These are phyloP conservation scores for Brotula barbata DNA, from an alignment of 2,797 vertebrate genomes.

Conservation along the genomic window DNA sequence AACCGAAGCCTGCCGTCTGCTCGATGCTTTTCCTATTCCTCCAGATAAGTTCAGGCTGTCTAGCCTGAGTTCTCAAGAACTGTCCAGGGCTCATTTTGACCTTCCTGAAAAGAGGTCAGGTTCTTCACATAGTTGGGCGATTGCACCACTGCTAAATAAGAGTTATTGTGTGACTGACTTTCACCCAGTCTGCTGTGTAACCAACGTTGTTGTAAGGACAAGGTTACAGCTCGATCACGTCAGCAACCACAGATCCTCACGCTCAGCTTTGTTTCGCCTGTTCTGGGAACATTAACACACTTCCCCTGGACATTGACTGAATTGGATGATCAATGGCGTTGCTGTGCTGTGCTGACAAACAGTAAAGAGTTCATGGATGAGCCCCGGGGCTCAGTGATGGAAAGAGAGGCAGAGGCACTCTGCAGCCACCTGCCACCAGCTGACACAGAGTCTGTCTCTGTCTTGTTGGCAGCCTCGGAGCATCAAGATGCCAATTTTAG, in stretches of 20 bases:
- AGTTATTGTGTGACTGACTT: background rate
- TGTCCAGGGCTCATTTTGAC: conserved; percentile 19
- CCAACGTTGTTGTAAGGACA: conserved; percentile 31
- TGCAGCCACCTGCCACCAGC: conserved; percentile 41
- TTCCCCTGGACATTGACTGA: conserved; percentile 48
- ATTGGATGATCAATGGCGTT: conserved; percentile 54
- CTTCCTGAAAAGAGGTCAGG: background rate
- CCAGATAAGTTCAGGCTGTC: conserved; percentile 20
- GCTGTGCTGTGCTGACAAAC: conserved; percentile 48
- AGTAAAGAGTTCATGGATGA: conserved; percentile 40
- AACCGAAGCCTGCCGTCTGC: background rate
- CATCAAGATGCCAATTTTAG: conserved; percentile 36
- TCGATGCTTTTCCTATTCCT: background rate
- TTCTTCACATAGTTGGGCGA: background rate
- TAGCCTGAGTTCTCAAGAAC: background rate
- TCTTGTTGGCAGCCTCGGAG: conserved; percentile 25
- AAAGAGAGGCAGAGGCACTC: conserved; percentile 20
- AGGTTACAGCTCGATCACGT: background rate
- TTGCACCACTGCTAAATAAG: background rate
- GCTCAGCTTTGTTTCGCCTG: conserved; percentile 7
- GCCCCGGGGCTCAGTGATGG: conserved; percentile 36
- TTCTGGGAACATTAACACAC: conserved; percentile 38
- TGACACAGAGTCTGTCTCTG: conserved; percentile 28
- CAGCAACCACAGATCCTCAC: conserved; percentile 9
- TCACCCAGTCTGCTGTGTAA: background rate